Evolutionary conservation across 2,888 invertebrate species (phyloP), one percentile per base, ranked within the genome.

Genomic region (Entomobrya proxima): DNA sequence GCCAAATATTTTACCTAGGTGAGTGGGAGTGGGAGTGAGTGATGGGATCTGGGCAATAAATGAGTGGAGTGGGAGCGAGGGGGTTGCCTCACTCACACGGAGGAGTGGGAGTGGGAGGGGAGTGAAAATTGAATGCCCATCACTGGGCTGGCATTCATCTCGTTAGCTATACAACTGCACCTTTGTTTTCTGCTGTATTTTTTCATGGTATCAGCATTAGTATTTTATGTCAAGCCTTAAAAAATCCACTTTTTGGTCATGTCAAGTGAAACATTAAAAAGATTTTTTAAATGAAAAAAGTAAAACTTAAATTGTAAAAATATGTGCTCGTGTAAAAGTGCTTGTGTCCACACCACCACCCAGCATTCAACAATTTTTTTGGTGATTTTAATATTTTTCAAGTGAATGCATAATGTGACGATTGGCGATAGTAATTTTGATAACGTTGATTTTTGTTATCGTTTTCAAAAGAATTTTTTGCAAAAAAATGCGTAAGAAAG

Each of bases 141-240:
- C 61, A 18, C 58, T 58, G 58, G 15, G 58, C n/a, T 58, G 55
- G n/a, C 18, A n/a, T 64, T 18, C 7, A 35, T 64, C 61, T 64
- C 61, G 18, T 64, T 24, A 55, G 61, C n/a, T 21, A 18, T 4
- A 21, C 18, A 15, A 52, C 74, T 74, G 74, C 74, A 50, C 74
- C 74, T 50, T 74, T 50, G 74, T 74, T 74, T 44, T 74, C 6
- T 50, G 32, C 21, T 32, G 50, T 74, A n/a, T n/a, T n/a, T 47
- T 74, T 74, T 69, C 50, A 74, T 50, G 74, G 47, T 50, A 74
- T 74, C 74, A 74, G 24, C 24, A 40, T 69, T n/a, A n/a, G n/a
- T n/a, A n/a, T 69, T 69, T 69, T 40, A 40, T 69, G 69, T 69
- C 44, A 69, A 69, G 27, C 27, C 44, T 69, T 69, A 69, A 69